These are phyloP conservation scores for Eptatretus burgeri DNA, from an alignment of 2,113 vertebrate species.

Conservation along the genomic window DNA sequence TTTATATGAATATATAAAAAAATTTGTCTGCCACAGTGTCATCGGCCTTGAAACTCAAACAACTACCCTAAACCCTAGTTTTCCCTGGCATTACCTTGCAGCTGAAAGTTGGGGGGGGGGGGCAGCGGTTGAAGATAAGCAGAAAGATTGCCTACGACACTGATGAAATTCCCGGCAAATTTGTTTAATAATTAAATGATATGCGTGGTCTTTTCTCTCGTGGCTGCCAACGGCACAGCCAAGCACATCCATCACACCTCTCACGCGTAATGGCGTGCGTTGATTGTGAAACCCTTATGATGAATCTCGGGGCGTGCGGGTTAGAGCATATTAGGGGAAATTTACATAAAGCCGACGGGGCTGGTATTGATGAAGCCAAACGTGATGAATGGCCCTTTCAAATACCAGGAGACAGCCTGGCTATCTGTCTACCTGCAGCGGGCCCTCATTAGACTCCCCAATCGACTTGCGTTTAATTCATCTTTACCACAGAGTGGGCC, in stretches of 20 bases:
- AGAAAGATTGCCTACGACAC: constrained; percentile 91
- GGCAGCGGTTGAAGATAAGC: constrained; percentile 98
- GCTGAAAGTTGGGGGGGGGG: constrained; percentile 80
- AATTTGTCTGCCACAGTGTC: too few species aligned
- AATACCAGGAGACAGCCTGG: constrained; percentile 95
- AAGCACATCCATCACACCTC: constrained; percentile 99
- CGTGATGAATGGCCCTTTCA: constrained; percentile 99
- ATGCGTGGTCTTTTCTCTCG: constrained; percentile 44
- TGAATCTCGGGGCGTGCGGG: constrained; percentile 99
- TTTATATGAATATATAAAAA: constrained; percentile 5
- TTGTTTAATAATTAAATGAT: constrained; percentile 99
- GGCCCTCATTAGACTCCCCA: constrained; percentile 99
- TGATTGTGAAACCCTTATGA: constrained; percentile 99
- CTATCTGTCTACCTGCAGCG: constrained; percentile 99
- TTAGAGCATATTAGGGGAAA: constrained; percentile 99
- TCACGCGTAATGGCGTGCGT: constrained; percentile 98
- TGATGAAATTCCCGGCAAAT: constrained; percentile 99
- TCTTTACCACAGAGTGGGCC: constrained; percentile 26
- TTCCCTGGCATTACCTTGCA: constrained; percentile 64
- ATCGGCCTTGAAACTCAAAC: constrained; percentile 5
- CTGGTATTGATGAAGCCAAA: constrained; percentile 87
- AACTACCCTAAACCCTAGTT: neutral
- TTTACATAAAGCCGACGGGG: constrained; percentile 99
- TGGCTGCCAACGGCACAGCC: constrained; percentile 78
- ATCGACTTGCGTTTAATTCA: constrained; percentile 99